Percentiles rank a stretch among this genome's conserved stretches.
Conservation (phyloP, 2,888 invertebrate genomes). For the Tenthredo scrophulariae region DNA sequence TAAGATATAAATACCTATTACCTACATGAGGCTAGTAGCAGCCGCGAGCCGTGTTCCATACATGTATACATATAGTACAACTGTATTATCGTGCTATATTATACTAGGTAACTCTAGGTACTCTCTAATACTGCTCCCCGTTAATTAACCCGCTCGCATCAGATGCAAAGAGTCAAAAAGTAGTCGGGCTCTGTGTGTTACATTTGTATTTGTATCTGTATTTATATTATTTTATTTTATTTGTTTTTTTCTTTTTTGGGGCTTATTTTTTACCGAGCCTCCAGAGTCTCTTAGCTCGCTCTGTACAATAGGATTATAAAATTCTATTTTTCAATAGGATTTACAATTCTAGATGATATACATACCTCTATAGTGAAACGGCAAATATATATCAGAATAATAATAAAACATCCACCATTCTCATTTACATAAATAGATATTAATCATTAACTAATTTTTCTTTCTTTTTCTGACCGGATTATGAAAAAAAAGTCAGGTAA, state of each 20-base stretch:
- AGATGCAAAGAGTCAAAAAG: constrained; percentile 27
- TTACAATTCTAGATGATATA: constrained; percentile 24
- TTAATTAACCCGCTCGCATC: constrained; percentile 32
- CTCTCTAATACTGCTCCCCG: constrained; percentile 29
- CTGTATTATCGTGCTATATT: constrained; percentile 42
- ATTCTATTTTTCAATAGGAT: constrained; percentile 5
- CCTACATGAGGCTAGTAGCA: constrained; percentile 64
- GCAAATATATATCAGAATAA: not conserved
- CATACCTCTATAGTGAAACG: not conserved
- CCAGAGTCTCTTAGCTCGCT: constrained; percentile 28
- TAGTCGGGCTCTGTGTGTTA: constrained; percentile 36
- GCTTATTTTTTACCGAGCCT: not conserved
- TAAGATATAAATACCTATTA: constrained; percentile 62
- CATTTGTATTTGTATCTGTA: not conserved
- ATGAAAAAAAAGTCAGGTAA: not conserved
- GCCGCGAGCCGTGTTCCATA: constrained; percentile 54
- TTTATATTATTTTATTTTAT: not conserved
- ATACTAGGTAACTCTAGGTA: constrained; percentile 33
- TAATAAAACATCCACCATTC: constrained; percentile 12
- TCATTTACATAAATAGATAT: not conserved
- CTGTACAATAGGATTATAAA: not conserved
- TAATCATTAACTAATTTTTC: not conserved
- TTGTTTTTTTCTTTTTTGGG: not conserved
- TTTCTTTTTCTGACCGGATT: not conserved
- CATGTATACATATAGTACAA: constrained; percentile 41